These are phyloP conservation scores for Probaryconus sp. DNA, from an alignment of 1,140 invertebrate genomes.

Conservation along the genomic window DNA sequence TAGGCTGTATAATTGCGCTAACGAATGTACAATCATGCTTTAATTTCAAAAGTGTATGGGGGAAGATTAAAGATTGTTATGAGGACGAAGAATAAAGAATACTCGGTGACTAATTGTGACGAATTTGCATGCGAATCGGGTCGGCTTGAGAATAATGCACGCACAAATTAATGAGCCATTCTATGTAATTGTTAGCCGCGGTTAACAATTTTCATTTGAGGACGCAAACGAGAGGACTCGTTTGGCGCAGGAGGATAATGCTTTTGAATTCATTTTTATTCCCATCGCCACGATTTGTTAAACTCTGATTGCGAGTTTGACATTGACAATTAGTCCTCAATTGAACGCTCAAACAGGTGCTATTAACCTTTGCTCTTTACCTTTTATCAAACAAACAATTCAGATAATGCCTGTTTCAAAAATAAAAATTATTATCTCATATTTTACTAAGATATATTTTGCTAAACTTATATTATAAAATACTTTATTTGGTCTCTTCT, in stretches of 20 bases:
- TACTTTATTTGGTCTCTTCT: too few relatives aligned
- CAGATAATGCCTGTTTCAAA: too few relatives aligned
- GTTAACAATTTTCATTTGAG: conserved; percentile 30
- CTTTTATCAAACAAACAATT: too few relatives aligned
- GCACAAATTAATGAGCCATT: conserved; percentile 42
- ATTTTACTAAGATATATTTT: too few relatives aligned
- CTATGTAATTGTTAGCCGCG: conserved; percentile 56
- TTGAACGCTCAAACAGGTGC: conserved; percentile 12
- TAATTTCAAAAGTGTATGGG: conserved; percentile 7
- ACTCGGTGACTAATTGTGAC: conserved; percentile 27
- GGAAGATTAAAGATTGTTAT: conserved; percentile 22
- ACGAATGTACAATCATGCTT: conserved; percentile 25
- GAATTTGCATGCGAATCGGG: conserved; percentile 63
- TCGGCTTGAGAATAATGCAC: conserved; percentile 34
- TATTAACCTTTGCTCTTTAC: neutral
- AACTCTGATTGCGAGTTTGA: conserved; percentile 15
- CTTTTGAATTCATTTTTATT: conserved; percentile 39
- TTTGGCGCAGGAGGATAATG: neutral
- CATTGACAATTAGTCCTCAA: conserved; percentile 20
- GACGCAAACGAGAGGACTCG: conserved; percentile 18
- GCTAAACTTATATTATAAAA: too few relatives aligned
- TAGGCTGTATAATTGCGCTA: conserved; percentile 28
- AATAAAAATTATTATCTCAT: too few relatives aligned
- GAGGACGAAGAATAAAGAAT: conserved; percentile 1
- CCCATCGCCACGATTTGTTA: conserved; percentile 6